Evolutionary conservation across 2,797 vertebrate species (phyloP), one percentile per base, ranked within the genome.

Genomic region (Zenarchopterus dispar): DNA sequence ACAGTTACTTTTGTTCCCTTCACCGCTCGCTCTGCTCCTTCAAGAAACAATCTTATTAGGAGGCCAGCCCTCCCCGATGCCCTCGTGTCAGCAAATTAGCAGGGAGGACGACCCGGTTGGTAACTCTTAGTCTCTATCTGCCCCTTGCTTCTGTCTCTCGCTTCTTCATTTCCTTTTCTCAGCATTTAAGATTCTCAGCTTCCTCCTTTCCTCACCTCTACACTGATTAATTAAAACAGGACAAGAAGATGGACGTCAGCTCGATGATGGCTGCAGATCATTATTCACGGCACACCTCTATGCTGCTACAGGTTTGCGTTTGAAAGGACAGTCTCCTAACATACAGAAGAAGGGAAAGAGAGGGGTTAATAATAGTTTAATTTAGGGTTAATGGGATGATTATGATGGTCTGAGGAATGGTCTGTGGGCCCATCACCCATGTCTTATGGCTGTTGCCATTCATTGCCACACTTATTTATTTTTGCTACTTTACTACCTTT

Each of bases 1-100:
- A 91, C 88, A 80, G 82, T 92, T 92, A 92, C 93, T 92, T 94
- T 92, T 93, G 92, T 94, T 92, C 91, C 85, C 81, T 78, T 88
- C 87, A 79, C 84, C 74, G 79, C 88, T 87, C 80, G 75, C 78
- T 73, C 85, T 75, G 86, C 91, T 91, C 76, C 90, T 93, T 92
- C 86, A 93, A 93, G 91, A 93, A 90, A 90, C 92, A 88, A 85
- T 87, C 87, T 88, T 85, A 91, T 91, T 86, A 87, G 81, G 84
- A 88, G 86, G 84, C 88, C 84, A 82, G 81, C 77, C 84, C 80
- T 78, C 83, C 75, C 82, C 19, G 52, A 79, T 75, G 75, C 84
- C 89, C 90, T 73, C 76, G 58, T 93, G 92, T 94, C 92, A 89
- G 87, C 84, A 89, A 93, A 94, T 94, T 94, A 94, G 90, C 92